Evolutionary conservation across 1,140 invertebrate genomes (phyloP).

Genomic region (Colletes gigas): DNA sequence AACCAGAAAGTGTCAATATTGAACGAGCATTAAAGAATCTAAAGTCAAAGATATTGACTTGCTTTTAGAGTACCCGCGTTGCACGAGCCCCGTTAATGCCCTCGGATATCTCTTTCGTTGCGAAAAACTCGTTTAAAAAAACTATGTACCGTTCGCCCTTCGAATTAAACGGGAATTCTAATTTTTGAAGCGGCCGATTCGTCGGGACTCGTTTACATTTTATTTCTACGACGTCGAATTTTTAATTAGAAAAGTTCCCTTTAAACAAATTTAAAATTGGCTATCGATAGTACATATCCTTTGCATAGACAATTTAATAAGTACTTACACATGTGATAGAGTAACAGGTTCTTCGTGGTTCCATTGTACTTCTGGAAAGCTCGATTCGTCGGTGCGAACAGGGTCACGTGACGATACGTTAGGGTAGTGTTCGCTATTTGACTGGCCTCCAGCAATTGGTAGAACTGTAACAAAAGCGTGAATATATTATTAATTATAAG

Average conservation of each 20-base stretch:
- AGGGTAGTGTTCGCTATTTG: constrained; percentile 86
- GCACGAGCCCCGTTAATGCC: not conserved
- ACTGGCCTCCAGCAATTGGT: constrained; percentile 85
- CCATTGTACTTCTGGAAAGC: constrained; percentile 87
- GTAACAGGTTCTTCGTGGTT: constrained; percentile 83
- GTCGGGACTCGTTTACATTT: not conserved
- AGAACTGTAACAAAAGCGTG: constrained; percentile 86
- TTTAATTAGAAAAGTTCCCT: too few species aligned
- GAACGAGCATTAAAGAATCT: not conserved
- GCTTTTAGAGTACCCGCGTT: not conserved
- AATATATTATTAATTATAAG: not conserved
- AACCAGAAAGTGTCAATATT: constrained; percentile 13
- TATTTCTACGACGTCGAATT: too few species aligned
- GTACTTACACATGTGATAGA: constrained; percentile 91
- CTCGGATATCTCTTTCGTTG: not conserved
- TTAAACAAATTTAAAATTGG: too few species aligned
- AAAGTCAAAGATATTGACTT: constrained; percentile 6
- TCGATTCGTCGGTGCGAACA: constrained; percentile 90
- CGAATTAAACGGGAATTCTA: not conserved
- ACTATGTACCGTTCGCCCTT: not conserved
- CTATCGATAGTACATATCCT: too few species aligned
- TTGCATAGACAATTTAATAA: not conserved
- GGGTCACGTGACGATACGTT: constrained; percentile 85
- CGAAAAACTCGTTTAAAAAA: not conserved
- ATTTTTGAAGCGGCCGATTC: not conserved